phyloP scores from a whole-genome alignment of 2,113 vertebrate genomes.

The Gavialis gangeticus region DNA sequence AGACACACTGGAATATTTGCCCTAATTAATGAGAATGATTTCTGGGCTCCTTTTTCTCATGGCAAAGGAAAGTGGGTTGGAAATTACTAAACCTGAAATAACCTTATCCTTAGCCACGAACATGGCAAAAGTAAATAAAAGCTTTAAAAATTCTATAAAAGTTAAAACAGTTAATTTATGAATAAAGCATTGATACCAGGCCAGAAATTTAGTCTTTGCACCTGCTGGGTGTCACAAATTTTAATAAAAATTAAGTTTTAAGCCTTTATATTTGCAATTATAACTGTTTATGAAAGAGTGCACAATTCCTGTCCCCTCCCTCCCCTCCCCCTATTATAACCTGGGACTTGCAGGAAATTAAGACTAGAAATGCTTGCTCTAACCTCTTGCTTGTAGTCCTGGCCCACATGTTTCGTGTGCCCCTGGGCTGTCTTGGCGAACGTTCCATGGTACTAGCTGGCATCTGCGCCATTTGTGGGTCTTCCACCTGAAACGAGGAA shows the following conservation, averaged over 20 bases:
- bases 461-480: slow-evolving; percentile 98
- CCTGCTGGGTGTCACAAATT: background rate
- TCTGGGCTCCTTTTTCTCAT: background rate
- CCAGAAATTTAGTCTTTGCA: background rate
- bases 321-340: background rate
- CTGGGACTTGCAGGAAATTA: background rate
- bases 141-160: background rate
- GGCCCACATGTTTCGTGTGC: slow-evolving; percentile 94
- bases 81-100: background rate
- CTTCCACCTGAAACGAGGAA: slow-evolving; percentile 89
- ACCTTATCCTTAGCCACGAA: background rate
- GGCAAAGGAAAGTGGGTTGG: background rate
- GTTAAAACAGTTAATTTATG: background rate
- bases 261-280: background rate
- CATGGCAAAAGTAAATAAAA: background rate
- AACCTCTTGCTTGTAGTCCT: slow-evolving; percentile 96
- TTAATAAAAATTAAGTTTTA: background rate
- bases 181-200: background rate
- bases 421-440: slow-evolving; percentile 88
- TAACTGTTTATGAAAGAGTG: background rate
- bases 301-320: background rate
- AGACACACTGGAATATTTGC: background rate
- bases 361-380: background rate
- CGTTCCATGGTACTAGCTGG: slow-evolving; percentile 93
- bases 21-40: background rate